Conservation (phyloP, 2,797 vertebrate species). For the Sebastes variabilis region DNA sequence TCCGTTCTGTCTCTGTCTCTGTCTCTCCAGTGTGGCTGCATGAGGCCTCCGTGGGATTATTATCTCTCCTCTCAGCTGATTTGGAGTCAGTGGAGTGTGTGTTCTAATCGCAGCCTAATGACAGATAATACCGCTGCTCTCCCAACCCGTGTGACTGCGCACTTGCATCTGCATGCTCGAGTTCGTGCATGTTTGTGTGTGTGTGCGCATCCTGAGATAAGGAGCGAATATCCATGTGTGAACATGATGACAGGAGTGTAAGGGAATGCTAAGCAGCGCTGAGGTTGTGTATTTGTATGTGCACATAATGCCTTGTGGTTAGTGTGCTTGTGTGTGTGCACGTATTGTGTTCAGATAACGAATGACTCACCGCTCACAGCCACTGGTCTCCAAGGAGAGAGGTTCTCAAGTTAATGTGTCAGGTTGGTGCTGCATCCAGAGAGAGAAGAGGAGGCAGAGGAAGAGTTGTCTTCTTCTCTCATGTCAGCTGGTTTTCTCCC, state of each 20-base stretch:
- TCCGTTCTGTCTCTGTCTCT: background rate
- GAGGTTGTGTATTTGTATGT: background rate
- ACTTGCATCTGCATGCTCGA: background rate
- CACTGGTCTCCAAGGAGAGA: conserved; percentile 3
- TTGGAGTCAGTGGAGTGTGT: conserved; percentile 46
- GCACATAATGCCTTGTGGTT: background rate
- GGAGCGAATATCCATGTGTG: background rate
- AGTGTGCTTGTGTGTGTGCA: background rate
- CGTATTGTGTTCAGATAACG: conserved; percentile 21
- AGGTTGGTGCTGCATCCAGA: background rate
- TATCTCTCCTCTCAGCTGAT: conserved; percentile 45
- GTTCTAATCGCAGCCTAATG: conserved; percentile 44
- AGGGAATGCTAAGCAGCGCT: conserved; percentile 17
- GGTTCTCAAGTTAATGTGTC: conserved; percentile 22
- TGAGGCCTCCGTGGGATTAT: conserved; percentile 2
- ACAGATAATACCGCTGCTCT: conserved; percentile 35
- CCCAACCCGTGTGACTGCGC: background rate
- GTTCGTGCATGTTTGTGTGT: background rate
- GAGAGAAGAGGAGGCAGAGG: background rate
- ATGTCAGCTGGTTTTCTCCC: background rate
- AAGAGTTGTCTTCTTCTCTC: background rate
- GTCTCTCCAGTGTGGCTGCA: background rate
- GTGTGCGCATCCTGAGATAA: conserved; percentile 21
- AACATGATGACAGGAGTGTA: conserved; percentile 1
- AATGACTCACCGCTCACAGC: conserved; percentile 32